These are phyloP conservation scores for Anarsia innoxiella DNA, from an alignment of 2,888 invertebrate genomes.

Conservation along the genomic window DNA sequence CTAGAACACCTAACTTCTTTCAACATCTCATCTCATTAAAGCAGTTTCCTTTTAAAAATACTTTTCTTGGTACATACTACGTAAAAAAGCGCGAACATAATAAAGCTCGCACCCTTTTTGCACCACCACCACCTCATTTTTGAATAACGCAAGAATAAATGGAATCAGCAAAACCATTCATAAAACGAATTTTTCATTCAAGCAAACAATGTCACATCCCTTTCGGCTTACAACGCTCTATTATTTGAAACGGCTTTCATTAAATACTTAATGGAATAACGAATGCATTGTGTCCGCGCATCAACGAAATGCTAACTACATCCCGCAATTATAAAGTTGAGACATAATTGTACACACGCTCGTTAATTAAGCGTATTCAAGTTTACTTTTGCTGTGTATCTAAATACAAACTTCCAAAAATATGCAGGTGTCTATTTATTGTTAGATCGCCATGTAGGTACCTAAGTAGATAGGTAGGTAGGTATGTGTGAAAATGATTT, in stretches of 20 bases:
- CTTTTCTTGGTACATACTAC: neutral
- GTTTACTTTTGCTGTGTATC: no score
- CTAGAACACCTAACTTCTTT: no score
- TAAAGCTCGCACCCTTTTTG: neutral
- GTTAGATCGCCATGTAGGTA: no score
- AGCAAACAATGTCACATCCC: neutral
- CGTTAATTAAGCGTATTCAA: no score
- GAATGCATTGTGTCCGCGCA: slow-evolving; percentile 29
- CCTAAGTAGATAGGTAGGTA: no score
- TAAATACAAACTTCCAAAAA: no score
- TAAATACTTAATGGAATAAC: slow-evolving; percentile 39
- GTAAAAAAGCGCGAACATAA: neutral
- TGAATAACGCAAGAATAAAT: neutral
- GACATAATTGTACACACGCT: no score
- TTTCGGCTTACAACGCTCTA: neutral
- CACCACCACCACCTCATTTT: neutral
- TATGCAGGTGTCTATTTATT: no score
- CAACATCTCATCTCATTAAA: no score
- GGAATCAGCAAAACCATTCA: neutral
- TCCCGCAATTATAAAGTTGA: no score
- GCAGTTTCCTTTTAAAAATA: neutral
- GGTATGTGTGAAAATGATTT: no score
- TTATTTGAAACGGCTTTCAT: slow-evolving; percentile 19
- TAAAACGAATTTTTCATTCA: neutral
- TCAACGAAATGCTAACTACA: neutral